Conservation (phyloP, 1,140 invertebrate genomes). For the Caenorhabditis remanei region DNA sequence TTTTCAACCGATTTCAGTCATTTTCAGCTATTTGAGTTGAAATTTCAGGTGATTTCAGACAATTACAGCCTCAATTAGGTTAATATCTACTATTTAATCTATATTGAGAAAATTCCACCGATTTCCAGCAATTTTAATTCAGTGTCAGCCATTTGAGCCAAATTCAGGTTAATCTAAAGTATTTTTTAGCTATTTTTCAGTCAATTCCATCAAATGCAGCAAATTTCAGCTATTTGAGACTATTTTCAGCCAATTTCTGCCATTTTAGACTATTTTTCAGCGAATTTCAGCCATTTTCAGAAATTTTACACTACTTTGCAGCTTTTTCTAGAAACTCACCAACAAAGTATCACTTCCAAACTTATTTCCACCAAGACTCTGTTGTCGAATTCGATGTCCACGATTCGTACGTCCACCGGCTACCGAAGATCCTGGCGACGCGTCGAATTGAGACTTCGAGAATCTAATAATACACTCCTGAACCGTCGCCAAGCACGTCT, state of each 20-base stretch:
- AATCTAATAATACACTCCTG: conserved; percentile 51
- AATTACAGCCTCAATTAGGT: too few relatives aligned
- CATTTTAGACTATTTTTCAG: too few relatives aligned
- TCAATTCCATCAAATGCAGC: too few relatives aligned
- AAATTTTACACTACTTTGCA: not conserved
- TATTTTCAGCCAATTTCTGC: not conserved
- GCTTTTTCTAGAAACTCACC: conserved; percentile 11
- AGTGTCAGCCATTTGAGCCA: too few relatives aligned
- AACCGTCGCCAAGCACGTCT: conserved; percentile 60
- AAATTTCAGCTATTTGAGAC: not conserved
- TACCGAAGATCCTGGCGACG: not conserved
- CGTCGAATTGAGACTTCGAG: conserved; percentile 3
- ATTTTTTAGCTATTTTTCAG: too few relatives aligned
- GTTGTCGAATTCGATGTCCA: conserved; percentile 60
- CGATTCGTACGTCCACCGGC: not conserved
- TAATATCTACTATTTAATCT: too few relatives aligned
- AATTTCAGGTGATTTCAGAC: too few relatives aligned
- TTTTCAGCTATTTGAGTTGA: too few relatives aligned
- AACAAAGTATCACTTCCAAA: conserved; percentile 60
- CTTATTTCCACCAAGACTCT: conserved; percentile 59
- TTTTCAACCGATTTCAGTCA: too few relatives aligned
- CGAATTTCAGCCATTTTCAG: not conserved
- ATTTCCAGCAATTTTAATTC: too few relatives aligned
- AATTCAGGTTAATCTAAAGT: too few relatives aligned
- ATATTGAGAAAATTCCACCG: too few relatives aligned